Base-by-base conservation (phyloP, 2,888 invertebrate species). In the Lasioglossum pauxillum region DNA sequence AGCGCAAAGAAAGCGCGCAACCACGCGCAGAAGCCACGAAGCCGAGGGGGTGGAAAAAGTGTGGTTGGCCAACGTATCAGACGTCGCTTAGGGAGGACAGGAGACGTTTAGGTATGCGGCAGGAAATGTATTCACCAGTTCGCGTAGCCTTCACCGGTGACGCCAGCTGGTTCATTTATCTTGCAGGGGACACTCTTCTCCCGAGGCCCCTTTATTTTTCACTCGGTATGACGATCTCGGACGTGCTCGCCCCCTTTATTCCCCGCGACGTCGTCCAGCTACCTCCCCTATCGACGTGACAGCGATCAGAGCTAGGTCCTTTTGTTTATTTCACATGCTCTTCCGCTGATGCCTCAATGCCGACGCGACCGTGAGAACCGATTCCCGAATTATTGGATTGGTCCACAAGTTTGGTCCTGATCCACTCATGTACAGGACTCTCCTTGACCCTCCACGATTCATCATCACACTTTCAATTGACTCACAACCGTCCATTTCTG, bases 151-250 rank as follows among this genome's bases (percentile, higher is more conserved):
- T 91, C 92, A 77, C 82, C 87, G 87, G 84, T 86, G 90, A 90
- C 88, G 82, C 85, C 92, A 92, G 91, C 92, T 91, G 92, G 83
- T 92, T 89, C 91, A 90, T 91, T 91, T 90, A 90, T 92, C 91
- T 89, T 88, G 83, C 87, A 85, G 71, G 87, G 87, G 83, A 87
- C 84, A 82, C 84, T 85, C 71, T 82, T 74, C 35, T 78, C 60
- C 53, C 31, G 75, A 67, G 75, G 71, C 82, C 78, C 78, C 60
- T 82, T 88, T 83, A 84, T 72, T 82, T 86, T 80, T 81, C 84
- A 49, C 82, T 77, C 82, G 80, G 60, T 80, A 84, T 82, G 90
- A 90, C 85, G 88, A 84, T 88, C 79, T 46, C n/a, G 81, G 74
- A 79, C 78, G 82, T 71, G 75, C 82, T 53, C 53, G 75, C 75